These are phyloP conservation scores for Panurus biarmicus DNA, from an alignment of 2,113 vertebrate genomes.

Conservation along the genomic window DNA sequence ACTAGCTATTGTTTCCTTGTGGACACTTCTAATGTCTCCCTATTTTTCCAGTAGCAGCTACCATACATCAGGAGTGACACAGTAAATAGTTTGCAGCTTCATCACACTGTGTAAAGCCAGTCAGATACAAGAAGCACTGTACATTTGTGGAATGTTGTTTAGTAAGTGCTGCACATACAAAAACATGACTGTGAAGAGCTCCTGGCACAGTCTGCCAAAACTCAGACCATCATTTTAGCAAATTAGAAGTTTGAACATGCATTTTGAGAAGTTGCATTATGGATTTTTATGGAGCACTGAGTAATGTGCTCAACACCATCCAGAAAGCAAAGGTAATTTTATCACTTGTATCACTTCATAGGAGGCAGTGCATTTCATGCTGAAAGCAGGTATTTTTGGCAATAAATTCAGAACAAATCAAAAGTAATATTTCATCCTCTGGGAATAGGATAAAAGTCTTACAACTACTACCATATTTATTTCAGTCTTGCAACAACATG, in stretches of 20 bases:
- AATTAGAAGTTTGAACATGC: neutral
- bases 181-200: neutral
- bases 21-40: neutral
- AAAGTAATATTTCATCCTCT: neutral
- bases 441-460: neutral
- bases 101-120: neutral
- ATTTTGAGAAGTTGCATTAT: neutral
- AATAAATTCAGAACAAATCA: neutral
- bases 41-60: neutral
- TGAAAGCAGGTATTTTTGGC: neutral
- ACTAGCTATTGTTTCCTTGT: neutral
- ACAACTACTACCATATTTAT: neutral
- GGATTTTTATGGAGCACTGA: neutral
- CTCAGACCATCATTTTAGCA: neutral
- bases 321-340: neutral
- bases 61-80: neutral
- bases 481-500: neutral
- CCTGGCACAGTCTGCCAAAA: neutral
- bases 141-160: neutral
- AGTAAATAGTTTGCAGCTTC: neutral
- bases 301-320: neutral
- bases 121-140: neutral
- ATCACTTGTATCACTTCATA: neutral
- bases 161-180: neutral
- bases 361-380: neutral